Conservation (phyloP, 2,113 vertebrate species). For the Amia ocellicauda region DNA sequence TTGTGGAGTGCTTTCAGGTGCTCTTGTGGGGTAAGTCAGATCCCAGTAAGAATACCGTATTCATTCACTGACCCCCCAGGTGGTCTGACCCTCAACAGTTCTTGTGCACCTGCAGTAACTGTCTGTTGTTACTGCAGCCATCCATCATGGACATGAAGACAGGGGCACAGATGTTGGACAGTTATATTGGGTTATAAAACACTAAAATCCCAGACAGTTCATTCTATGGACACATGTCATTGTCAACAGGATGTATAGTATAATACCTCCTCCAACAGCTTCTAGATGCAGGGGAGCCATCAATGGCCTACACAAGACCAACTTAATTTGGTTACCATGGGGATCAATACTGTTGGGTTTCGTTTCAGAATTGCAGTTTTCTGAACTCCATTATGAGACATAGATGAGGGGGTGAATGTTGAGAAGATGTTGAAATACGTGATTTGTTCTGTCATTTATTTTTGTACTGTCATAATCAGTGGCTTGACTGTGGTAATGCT, state of each 20-base stretch:
- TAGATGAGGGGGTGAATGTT: no score
- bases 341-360: no score
- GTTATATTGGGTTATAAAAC: slow-evolving; percentile 17
- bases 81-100: background rate
- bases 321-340: no score
- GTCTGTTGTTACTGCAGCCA: background rate
- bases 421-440: no score
- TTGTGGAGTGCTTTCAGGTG: background rate
- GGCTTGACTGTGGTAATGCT: no score
- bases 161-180: slow-evolving; percentile 39
- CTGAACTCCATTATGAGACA: no score
- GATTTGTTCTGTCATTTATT: no score
- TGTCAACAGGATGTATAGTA: slow-evolving; percentile 35
- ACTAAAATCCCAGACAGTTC: slow-evolving; percentile 16
- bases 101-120: slow-evolving; percentile 25
- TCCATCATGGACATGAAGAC: background rate
- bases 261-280: slow-evolving; percentile 45
- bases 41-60: no score
- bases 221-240: slow-evolving; percentile 46
- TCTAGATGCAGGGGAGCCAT: slow-evolving; percentile 33
- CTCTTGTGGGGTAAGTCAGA: background rate
- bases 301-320: slow-evolving; percentile 11
- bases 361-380: no score
- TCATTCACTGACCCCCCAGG: background rate
- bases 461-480: no score